Evolutionary conservation across 1,140 invertebrate genomes (phyloP).

Genomic region (Drosophila pectinifera): DNA sequence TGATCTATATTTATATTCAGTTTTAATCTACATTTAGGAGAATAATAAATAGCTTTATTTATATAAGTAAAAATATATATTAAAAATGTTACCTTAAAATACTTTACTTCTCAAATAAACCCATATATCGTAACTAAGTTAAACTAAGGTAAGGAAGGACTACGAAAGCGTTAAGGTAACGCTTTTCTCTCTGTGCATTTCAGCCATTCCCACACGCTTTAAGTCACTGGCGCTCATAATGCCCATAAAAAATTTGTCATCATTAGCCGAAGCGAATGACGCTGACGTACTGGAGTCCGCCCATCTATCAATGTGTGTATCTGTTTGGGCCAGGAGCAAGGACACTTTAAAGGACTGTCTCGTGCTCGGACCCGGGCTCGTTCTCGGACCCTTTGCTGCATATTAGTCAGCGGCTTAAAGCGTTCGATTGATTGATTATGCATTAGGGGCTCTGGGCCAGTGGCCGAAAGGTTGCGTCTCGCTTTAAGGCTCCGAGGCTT

Average conservation of each 20-base stretch:
- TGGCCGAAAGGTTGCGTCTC: constrained; percentile 47
- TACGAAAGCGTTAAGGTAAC: too few relatives aligned
- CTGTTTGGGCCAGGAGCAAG: constrained; percentile 15
- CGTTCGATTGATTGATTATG: constrained; percentile 80
- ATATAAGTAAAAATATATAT: too few relatives aligned
- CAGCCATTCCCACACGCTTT: constrained; percentile 64
- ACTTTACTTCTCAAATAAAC: too few relatives aligned
- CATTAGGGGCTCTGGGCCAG: constrained; percentile 25
- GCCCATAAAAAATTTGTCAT: constrained; percentile 83
- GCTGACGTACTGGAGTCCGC: constrained; percentile 50
- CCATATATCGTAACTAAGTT: too few relatives aligned
- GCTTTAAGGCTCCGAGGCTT: constrained; percentile 78
- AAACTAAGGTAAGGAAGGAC: too few relatives aligned
- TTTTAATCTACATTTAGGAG: too few relatives aligned
- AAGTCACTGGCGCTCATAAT: constrained; percentile 72
- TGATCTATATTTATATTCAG: too few relatives aligned
- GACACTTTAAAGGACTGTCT: constrained; percentile 73
- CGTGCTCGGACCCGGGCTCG: constrained; percentile 24
- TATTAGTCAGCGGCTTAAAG: constrained; percentile 80
- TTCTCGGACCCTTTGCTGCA: constrained; percentile 41
- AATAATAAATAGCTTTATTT: too few relatives aligned
- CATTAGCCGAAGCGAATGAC: constrained; percentile 67
- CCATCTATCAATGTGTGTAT: constrained; percentile 72
- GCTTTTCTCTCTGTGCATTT: constrained; percentile 6
- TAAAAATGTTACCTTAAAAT: too few relatives aligned